Evolutionary conservation across 2,113 vertebrate species (phyloP).

Genomic region (Cervus canadensis): DNA sequence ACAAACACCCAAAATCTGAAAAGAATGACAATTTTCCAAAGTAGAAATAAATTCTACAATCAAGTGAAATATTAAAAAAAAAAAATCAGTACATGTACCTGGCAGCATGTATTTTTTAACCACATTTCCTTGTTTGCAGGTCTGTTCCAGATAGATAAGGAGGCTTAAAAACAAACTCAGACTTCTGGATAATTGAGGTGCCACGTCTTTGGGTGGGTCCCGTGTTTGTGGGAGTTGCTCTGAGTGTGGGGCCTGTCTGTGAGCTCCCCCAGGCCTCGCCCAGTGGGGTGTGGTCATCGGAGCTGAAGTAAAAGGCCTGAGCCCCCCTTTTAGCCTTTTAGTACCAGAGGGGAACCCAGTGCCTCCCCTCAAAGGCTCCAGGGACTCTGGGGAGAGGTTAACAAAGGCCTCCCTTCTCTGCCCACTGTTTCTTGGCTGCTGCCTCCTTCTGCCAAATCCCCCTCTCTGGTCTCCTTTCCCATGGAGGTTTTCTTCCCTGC

Average conservation of each 20-base stretch:
- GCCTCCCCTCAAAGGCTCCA: background rate
- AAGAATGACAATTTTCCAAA: background rate
- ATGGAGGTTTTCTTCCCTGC: background rate
- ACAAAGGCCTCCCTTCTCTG: no score
- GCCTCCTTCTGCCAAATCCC: background rate
- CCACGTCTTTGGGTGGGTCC: background rate
- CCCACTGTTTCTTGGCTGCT: background rate
- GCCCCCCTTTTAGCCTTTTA: background rate
- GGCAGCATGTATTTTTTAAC: background rate
- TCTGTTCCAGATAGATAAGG: background rate
- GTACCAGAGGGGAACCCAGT: background rate
- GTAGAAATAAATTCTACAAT: background rate
- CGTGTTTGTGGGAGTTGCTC: background rate
- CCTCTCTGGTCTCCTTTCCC: background rate
- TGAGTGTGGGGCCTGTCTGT: background rate
- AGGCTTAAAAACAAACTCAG: background rate
- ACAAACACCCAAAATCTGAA: background rate
- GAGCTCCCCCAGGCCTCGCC: background rate
- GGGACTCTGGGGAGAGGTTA: background rate
- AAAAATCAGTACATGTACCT: background rate
- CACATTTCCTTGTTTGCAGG: background rate
- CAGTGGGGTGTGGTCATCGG: background rate
- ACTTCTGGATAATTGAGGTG: background rate
- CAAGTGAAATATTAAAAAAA: background rate
- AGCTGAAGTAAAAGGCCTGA: background rate